These are phyloP conservation scores for Eilema griseolum DNA, from an alignment of 2,888 invertebrate species.

Conservation along the genomic window DNA sequence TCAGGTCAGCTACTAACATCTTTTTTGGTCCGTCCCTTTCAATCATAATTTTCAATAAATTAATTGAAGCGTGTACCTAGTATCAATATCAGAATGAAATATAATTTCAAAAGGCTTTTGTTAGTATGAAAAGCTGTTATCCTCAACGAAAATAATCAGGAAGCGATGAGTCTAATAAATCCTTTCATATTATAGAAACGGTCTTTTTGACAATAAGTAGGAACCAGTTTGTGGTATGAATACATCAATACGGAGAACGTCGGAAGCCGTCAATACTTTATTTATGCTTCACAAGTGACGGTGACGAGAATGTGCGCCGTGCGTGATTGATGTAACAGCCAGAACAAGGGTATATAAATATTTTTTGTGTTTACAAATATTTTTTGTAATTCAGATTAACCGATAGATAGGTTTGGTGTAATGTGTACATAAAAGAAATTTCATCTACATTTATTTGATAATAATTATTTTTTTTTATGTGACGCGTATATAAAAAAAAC, in stretches of 20 bases:
- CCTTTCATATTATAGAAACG: constrained; percentile 58
- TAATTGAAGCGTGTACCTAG: constrained; percentile 12
- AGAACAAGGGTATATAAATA: constrained; percentile 73
- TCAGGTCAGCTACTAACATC: not conserved
- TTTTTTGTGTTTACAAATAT: constrained; percentile 65
- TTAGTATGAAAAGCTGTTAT: constrained; percentile 17
- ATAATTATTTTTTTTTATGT: too few species aligned
- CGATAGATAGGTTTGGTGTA: too few species aligned
- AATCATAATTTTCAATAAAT: constrained; percentile 11
- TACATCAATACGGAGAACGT: constrained; percentile 73
- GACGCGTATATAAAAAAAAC: too few species aligned
- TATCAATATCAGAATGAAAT: constrained; percentile 12
- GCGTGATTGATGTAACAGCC: constrained; percentile 77
- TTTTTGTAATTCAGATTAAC: constrained; percentile 38
- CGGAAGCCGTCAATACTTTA: constrained; percentile 75
- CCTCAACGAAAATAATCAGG: constrained; percentile 25
- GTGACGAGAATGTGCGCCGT: constrained; percentile 68
- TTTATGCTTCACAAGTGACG: constrained; percentile 74
- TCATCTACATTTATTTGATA: too few species aligned
- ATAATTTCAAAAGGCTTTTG: constrained; percentile 12
- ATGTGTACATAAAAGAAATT: too few species aligned
- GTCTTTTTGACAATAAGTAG: constrained; percentile 68
- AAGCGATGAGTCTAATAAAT: constrained; percentile 57
- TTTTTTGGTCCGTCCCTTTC: not conserved
- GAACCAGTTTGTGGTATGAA: constrained; percentile 69